Base-by-base conservation (phyloP, 2,797 vertebrate species). In the Arrhamphus sclerolepis region DNA sequence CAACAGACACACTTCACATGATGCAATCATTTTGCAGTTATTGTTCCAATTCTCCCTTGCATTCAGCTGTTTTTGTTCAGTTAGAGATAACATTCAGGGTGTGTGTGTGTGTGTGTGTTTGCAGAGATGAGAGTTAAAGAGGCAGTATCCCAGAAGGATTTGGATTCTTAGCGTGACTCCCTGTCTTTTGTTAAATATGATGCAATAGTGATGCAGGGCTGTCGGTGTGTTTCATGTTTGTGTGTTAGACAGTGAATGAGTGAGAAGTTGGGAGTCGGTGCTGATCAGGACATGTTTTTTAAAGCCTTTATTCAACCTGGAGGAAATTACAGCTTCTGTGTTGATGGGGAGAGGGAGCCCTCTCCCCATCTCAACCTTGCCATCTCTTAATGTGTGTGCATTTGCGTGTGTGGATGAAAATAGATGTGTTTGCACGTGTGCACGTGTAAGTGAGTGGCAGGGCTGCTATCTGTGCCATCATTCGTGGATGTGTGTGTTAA, bases 401-500 rank as follows among this genome's bases (percentile, higher is more conserved):
- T 16, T 38, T 38, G 34, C 58, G 51, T 66, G 40, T 62, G 41
- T 62, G 56, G 47, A 46, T 65, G 59, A 42, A 57, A 66, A 43
- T 50, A 42, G 50, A 61, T 70, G 70, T 65, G 53, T 61, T 63
- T 79, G 70, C 48, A 50, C 20, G 5, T 49, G 77, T 65, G 65
- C 47, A 7, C 40, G 66, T 71, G 65, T 64, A 67, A 77, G 70
- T 90, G 92, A 92, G 87, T 92, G 92, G 91, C 91, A 92, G 89
- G 68, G 51, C 80, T 69, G 76, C 87, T 93, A 92, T 94, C 92
- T 88, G 67, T 87, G 84, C 86, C 90, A 93, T 93, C 92, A 87
- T 87, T 91, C 77, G 65, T 87, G 85, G 80, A 87, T 89, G 88
- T 87, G 84, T 86, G 91, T 88, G 89, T 92, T 93, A 93, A 93